Evolutionary conservation across 2,888 invertebrate species (phyloP).

Genomic region (Patella depressa): DNA sequence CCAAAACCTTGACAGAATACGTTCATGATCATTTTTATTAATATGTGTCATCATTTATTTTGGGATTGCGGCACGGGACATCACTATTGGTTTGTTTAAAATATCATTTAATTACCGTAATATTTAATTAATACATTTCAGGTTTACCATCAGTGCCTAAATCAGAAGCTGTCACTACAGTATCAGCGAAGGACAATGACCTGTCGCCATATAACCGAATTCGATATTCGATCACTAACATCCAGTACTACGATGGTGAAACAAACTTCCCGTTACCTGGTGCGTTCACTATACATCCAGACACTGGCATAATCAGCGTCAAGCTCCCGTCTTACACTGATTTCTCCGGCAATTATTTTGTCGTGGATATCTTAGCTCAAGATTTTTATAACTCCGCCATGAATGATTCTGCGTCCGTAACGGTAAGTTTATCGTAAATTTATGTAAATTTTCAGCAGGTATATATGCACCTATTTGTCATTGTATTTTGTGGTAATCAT

Average conservation of each 20-base stretch:
- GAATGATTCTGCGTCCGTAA: slow-evolving; percentile 26
- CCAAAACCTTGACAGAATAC: too few relatives aligned
- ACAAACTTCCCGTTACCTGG: slow-evolving; percentile 29
- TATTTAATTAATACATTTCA: slow-evolving; percentile 10
- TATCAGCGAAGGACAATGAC: slow-evolving; percentile 50
- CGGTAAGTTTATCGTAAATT: slow-evolving; percentile 21
- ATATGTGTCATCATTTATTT: too few relatives aligned
- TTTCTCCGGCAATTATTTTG: slow-evolving; percentile 51
- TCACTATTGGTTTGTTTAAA: too few relatives aligned
- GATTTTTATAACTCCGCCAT: slow-evolving; percentile 39
- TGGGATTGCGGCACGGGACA: too few relatives aligned
- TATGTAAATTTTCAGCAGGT: too few relatives aligned
- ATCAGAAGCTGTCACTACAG: slow-evolving; percentile 29
- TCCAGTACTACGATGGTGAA: slow-evolving; percentile 29
- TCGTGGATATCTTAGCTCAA: slow-evolving; percentile 44
- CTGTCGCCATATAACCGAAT: slow-evolving; percentile 23
- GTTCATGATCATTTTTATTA: too few relatives aligned
- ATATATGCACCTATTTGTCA: too few relatives aligned
- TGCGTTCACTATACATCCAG: slow-evolving; percentile 48
- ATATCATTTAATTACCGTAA: background rate
- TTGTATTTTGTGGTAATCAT: too few relatives aligned
- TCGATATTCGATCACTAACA: slow-evolving; percentile 28
- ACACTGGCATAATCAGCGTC: slow-evolving; percentile 45
- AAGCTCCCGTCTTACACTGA: slow-evolving; percentile 43
- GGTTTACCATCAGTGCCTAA: slow-evolving; percentile 28